Evolutionary conservation across 2,797 vertebrate species (phyloP).

Genomic region (Pangasius djambal): DNA sequence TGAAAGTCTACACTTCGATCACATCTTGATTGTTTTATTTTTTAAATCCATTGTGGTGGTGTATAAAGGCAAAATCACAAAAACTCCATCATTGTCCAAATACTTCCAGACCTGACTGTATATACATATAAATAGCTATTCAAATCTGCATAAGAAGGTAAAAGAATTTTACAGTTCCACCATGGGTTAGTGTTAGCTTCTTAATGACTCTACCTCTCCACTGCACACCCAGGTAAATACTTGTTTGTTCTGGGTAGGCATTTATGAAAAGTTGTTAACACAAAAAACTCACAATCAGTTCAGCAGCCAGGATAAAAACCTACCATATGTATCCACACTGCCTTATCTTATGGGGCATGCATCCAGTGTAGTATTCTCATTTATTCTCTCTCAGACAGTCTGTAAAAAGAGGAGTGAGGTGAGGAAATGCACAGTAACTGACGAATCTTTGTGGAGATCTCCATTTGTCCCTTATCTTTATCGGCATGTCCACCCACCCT

Average conservation of each 20-base stretch:
- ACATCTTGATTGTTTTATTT: no score
- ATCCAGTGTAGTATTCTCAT: slow-evolving; percentile 20
- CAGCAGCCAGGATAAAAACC: slow-evolving; percentile 6
- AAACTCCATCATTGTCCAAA: no score
- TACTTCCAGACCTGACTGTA: not conserved
- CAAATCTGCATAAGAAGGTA: slow-evolving; percentile 52
- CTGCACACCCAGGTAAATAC: slow-evolving; percentile 54
- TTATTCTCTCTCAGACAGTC: slow-evolving; percentile 13
- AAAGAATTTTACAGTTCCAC: slow-evolving; percentile 59
- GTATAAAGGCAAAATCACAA: no score
- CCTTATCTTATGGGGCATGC: slow-evolving; percentile 3
- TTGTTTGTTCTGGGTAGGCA: slow-evolving; percentile 26
- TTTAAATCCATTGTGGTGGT: no score
- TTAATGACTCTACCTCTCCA: not conserved
- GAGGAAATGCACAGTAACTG: slow-evolving; percentile 44
- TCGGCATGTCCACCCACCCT: slow-evolving; percentile 29
- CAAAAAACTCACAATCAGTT: slow-evolving; percentile 15
- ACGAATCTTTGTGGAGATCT: slow-evolving; percentile 42
- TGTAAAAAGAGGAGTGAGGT: slow-evolving; percentile 12
- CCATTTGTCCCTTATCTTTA: slow-evolving; percentile 47
- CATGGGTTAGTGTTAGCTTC: slow-evolving; percentile 65
- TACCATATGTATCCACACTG: not conserved
- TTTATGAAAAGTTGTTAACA: slow-evolving; percentile 10
- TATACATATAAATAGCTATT: slow-evolving; percentile 58
- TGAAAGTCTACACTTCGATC: no score